A percentile compares a stretch with the other conserved stretches of the same genome.
Evolutionary conservation across 2,888 invertebrate species (phyloP).

Genomic region (Nomada hirtipes): DNA sequence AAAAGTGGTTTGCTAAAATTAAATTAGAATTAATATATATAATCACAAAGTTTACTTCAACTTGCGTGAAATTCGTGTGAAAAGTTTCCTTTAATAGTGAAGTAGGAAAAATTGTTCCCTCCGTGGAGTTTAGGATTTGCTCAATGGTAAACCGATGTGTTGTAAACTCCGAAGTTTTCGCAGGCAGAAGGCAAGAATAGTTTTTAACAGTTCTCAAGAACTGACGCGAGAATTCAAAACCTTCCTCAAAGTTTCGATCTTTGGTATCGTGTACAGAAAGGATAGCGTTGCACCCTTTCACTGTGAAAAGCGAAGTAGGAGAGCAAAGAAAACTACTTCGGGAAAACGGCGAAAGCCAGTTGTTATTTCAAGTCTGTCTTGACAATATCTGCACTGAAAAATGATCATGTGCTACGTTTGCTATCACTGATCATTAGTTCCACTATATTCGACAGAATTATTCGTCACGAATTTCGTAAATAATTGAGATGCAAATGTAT

Average conservation of each 20-base stretch:
- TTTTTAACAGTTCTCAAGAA: constrained; percentile 2
- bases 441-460: background rate
- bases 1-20: too few relatives aligned
- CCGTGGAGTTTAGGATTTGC: background rate
- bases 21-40: too few relatives aligned
- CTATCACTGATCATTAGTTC: background rate
- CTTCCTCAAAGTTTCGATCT: constrained; percentile 8
- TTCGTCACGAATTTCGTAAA: background rate
- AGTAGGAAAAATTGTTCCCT: too few relatives aligned
- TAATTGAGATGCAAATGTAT: background rate
- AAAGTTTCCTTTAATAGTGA: background rate
- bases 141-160: constrained; percentile 4
- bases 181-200: constrained; percentile 8
- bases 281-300: background rate
- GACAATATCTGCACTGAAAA: background rate
- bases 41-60: background rate
- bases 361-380: background rate
- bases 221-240: constrained; percentile 15
- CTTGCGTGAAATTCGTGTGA: background rate
- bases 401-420: background rate
- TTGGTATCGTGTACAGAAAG: background rate
- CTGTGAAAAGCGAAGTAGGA: background rate
- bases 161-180: background rate
- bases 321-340: background rate
- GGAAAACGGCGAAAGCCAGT: background rate